Conservation (phyloP, 2,113 vertebrate genomes). For the Sinocyclocheilus anshuiensis region DNA sequence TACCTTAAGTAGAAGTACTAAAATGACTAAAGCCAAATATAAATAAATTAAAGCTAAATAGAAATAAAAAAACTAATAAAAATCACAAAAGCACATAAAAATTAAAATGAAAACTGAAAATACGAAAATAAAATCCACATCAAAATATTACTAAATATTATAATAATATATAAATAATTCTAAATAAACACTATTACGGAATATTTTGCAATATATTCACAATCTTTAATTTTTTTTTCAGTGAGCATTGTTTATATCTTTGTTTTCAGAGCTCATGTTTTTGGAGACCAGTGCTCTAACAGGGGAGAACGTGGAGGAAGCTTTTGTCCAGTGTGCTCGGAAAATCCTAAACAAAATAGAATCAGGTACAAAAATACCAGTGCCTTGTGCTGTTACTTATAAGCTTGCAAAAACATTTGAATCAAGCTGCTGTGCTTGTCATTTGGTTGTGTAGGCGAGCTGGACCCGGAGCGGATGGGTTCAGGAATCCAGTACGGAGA, state of each 20-base stretch:
- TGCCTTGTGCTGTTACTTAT: neutral
- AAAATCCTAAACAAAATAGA: constrained; percentile 95
- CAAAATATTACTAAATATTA: neutral
- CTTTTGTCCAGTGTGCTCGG: constrained; percentile 89
- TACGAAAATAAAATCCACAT: neutral
- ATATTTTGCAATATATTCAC: neutral
- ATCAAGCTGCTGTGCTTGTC: neutral
- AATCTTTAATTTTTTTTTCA: neutral
- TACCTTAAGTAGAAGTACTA: neutral
- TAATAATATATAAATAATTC: neutral
- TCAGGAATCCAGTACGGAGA: constrained; percentile 93
- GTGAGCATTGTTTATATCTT: constrained; percentile 7
- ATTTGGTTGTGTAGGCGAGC: constrained; percentile 77
- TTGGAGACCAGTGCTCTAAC: constrained; percentile 91
- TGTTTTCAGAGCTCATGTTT: constrained; percentile 86
- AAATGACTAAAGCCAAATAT: neutral
- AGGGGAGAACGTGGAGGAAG: constrained; percentile 91
- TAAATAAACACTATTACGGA: neutral
- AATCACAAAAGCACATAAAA: neutral
- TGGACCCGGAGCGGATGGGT: constrained; percentile 93
- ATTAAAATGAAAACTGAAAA: neutral
- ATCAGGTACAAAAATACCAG: constrained; percentile 76
- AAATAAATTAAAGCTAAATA: too few species aligned
- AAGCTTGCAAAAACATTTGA: neutral
- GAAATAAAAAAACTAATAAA: neutral